A percentile compares a stretch with the other conserved stretches of the same genome.
These are phyloP conservation scores for Apodemus sylvaticus DNA, from an alignment of 2,113 vertebrate genomes.

Conservation along the genomic window DNA sequence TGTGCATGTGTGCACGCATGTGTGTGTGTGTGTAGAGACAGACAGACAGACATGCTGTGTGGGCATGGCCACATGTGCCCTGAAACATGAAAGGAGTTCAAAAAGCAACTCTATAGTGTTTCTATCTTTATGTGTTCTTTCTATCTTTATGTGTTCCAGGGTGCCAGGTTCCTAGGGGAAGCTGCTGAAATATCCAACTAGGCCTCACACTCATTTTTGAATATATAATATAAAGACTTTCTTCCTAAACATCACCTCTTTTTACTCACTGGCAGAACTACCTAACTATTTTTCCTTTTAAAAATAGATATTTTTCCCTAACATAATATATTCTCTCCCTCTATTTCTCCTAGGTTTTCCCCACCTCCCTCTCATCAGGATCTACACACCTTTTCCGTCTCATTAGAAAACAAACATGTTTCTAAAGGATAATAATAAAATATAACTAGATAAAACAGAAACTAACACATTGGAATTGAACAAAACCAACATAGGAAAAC, in stretches of 20 bases:
- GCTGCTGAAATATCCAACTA: neutral
- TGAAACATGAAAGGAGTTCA: no score
- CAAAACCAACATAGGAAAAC: neutral
- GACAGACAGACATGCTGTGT: neutral
- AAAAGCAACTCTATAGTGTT: neutral
- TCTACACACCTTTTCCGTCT: neutral
- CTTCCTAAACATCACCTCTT: conserved; percentile 47
- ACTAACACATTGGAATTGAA: neutral
- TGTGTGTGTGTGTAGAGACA: no score
- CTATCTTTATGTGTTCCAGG: neutral
- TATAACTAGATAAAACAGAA: neutral
- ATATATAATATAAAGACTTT: conserved; percentile 25
- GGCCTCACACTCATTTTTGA: neutral
- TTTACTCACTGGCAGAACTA: conserved; percentile 7
- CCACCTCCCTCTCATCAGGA: neutral
- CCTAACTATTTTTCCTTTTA: neutral
- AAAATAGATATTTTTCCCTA: neutral
- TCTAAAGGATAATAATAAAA: neutral
- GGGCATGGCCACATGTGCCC: neutral
- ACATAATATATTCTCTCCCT: neutral
- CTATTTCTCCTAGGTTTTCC: neutral
- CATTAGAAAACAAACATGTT: neutral
- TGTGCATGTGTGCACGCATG: no score
- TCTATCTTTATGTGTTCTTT: no score
- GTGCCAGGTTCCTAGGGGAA: neutral